A percentile compares a stretch with the other conserved stretches of the same genome.
phyloP scores from a whole-genome alignment of 2,113 vertebrate species.

The Mionectes macconnelli region DNA sequence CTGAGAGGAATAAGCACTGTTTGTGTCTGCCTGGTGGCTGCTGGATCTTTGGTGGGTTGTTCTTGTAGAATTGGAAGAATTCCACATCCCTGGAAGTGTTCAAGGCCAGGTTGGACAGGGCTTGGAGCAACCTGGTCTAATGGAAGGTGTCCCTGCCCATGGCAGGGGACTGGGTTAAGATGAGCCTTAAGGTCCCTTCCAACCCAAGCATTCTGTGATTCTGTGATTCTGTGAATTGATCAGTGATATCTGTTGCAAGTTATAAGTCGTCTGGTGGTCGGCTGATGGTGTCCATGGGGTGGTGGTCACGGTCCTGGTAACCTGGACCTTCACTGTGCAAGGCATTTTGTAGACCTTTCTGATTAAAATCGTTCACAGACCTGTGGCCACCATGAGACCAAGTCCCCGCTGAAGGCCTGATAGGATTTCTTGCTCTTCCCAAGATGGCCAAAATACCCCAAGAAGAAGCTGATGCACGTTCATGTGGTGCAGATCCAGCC shows the following conservation, averaged over 20 bases:
- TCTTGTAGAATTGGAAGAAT: neutral
- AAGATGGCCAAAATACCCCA: neutral
- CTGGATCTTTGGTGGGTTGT: neutral
- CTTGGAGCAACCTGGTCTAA: neutral
- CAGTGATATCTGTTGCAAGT: neutral
- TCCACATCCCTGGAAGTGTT: neutral
- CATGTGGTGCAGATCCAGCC: neutral
- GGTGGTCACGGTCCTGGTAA: neutral
- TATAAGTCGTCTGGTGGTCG: fast-evolving
- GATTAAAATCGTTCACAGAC: neutral
- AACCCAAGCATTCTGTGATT: neutral
- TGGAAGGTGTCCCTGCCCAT: neutral
- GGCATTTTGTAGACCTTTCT: neutral
- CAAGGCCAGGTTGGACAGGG: neutral
- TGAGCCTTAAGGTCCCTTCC: neutral
- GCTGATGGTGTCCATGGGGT: neutral
- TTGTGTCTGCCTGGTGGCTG: neutral
- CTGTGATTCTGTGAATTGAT: neutral
- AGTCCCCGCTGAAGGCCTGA: fast-evolving
- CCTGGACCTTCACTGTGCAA: neutral
- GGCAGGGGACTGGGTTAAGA: neutral
- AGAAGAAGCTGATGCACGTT: fast-evolving
- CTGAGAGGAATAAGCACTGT: neutral
- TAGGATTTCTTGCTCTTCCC: neutral
- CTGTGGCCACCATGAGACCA: neutral